phyloP scores from a whole-genome alignment of 2,888 invertebrate species.

The Agrotis exclamationis region DNA sequence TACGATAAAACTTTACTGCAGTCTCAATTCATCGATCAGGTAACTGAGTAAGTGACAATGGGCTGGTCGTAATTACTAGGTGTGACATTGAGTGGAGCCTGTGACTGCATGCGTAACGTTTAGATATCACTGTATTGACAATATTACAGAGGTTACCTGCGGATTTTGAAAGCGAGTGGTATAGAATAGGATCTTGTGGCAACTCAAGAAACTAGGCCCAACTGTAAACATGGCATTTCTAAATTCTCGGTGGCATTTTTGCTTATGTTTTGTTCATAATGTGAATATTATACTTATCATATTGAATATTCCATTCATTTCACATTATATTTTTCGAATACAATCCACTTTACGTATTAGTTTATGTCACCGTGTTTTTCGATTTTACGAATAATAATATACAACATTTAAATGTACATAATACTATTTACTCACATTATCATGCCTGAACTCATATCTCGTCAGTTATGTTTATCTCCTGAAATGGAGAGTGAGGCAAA shows the following conservation, averaged over 20 bases:
- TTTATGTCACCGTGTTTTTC: background rate
- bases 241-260: too few species aligned
- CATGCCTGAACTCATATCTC: background rate
- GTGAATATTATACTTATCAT: too few species aligned
- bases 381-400: constrained; percentile 7
- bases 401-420: background rate
- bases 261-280: too few species aligned
- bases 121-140: too few species aligned
- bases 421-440: too few species aligned
- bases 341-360: background rate
- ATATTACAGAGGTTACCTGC: too few species aligned
- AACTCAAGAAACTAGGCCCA: too few species aligned
- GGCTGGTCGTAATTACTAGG: too few species aligned
- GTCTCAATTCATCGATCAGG: background rate
- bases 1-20: background rate
- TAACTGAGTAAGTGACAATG: background rate
- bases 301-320: too few species aligned
- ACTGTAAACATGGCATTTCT: too few species aligned
- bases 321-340: background rate
- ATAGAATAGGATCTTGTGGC: too few species aligned
- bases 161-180: too few species aligned
- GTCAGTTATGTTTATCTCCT: background rate
- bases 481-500: background rate
- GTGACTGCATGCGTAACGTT: background rate
- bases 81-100: background rate